Conservation (phyloP, 1,140 invertebrate species). For the Planococcus citri region DNA sequence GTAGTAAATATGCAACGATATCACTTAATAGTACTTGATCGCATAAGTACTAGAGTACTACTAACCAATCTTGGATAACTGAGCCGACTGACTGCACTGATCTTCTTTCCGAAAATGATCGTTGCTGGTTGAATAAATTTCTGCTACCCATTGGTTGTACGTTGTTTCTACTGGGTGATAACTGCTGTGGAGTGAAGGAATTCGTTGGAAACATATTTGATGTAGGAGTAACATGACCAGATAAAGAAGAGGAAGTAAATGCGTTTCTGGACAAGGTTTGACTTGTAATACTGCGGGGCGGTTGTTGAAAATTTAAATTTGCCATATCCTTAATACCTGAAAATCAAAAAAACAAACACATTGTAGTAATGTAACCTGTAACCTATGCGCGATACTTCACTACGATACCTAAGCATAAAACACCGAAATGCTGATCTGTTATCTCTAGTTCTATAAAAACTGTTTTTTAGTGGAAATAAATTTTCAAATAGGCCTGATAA, state of each 20-base stretch:
- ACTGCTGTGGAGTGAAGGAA: constrained; percentile 39
- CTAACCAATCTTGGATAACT: constrained; percentile 21
- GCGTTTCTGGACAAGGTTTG: constrained; percentile 46
- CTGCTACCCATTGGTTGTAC: constrained; percentile 32
- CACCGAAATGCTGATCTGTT: background rate
- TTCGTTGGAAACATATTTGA: constrained; percentile 48
- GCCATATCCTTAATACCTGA: constrained; percentile 45
- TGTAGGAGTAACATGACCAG: constrained; percentile 58
- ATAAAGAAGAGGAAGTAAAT: constrained; percentile 43
- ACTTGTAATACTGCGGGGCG: constrained; percentile 35
- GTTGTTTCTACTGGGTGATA: constrained; percentile 43
- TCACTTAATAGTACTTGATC: no score
- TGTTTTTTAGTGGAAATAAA: background rate
- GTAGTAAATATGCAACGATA: no score
- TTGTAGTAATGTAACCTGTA: background rate
- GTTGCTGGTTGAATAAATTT: constrained; percentile 52
- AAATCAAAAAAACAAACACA: constrained; percentile 21
- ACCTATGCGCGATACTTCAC: background rate
- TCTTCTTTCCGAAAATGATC: constrained; percentile 44
- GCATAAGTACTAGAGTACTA: background rate
- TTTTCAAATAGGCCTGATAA: background rate
- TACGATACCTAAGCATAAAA: background rate
- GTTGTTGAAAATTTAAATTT: constrained; percentile 70
- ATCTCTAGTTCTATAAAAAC: background rate
- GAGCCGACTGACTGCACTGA: constrained; percentile 12